These are phyloP conservation scores for Zaprionus vittiger DNA, from an alignment of 1,140 invertebrate species.

Conservation along the genomic window DNA sequence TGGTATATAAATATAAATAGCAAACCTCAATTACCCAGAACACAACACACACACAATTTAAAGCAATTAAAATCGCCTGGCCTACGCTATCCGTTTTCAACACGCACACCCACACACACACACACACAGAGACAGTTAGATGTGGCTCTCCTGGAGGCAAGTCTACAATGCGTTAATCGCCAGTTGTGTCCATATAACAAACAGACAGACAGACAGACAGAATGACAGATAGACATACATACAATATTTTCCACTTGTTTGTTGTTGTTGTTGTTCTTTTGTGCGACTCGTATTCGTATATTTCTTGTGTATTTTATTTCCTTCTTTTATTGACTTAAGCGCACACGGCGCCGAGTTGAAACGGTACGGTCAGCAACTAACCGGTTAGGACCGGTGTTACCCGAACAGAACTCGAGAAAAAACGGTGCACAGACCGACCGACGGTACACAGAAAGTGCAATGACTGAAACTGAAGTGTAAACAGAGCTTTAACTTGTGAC, in stretches of 20 bases:
- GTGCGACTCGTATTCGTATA: slow-evolving; percentile 16
- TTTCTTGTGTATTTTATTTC: slow-evolving; percentile 33
- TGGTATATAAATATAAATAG: slow-evolving; percentile 5
- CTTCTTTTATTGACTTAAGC: slow-evolving; percentile 33
- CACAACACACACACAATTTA: slow-evolving; percentile 6
- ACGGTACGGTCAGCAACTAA: slow-evolving; percentile 53
- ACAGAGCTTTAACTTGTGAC: slow-evolving; percentile 42
- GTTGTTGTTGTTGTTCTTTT: slow-evolving; percentile 8
- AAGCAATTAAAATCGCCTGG: slow-evolving; percentile 14
- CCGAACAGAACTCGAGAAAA: slow-evolving; percentile 35
- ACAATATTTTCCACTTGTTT: slow-evolving; percentile 2
- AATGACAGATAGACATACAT: neutral
- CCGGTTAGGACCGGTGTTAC: slow-evolving; percentile 56
- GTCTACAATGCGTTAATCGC: neutral
- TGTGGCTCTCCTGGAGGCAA: neutral
- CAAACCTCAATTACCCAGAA: slow-evolving; percentile 9
- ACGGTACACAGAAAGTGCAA: slow-evolving; percentile 60
- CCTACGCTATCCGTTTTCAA: slow-evolving; percentile 5
- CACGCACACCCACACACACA: slow-evolving; percentile 1
- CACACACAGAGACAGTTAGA: neutral
- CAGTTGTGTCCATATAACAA: neutral
- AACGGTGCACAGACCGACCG: slow-evolving; percentile 40
- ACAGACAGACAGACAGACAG: neutral
- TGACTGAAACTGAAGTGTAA: slow-evolving; percentile 52
- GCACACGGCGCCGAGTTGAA: slow-evolving; percentile 42